phyloP scores from a whole-genome alignment of 2,797 vertebrate genomes.

The Siniperca obscura region DNA sequence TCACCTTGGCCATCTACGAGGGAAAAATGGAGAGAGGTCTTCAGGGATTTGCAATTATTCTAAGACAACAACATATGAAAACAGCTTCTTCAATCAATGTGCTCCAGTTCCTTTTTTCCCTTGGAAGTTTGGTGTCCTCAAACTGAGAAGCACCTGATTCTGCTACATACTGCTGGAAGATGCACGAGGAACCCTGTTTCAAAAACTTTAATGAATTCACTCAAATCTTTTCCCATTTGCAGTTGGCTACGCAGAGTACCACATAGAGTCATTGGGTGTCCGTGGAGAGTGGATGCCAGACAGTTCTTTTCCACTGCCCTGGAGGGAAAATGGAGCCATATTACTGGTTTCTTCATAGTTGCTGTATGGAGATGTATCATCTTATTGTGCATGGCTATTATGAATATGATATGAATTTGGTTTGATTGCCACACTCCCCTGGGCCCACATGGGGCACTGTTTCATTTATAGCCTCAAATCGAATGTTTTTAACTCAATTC shows the following conservation, averaged over 20 bases:
- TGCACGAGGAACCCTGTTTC: not conserved
- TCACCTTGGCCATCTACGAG: too few relatives aligned
- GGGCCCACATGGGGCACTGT: not conserved
- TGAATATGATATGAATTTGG: not conserved
- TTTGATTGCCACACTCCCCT: not conserved
- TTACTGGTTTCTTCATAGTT: not conserved
- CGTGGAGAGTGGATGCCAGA: not conserved
- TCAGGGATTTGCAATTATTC: too few relatives aligned
- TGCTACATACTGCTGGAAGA: not conserved
- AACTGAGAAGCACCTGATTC: not conserved
- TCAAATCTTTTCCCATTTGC: not conserved
- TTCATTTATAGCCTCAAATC: not conserved
- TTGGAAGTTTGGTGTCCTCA: not conserved
- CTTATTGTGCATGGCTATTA: constrained; percentile 1
- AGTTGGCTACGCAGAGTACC: not conserved
- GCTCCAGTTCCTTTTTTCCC: not conserved
- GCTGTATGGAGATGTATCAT: constrained; percentile 2
- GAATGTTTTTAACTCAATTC: not conserved
- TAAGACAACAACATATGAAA: too few relatives aligned
- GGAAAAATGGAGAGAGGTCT: too few relatives aligned
- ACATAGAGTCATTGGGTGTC: not conserved
- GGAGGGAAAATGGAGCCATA: not conserved
- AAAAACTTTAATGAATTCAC: not conserved
- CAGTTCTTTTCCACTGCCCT: not conserved
- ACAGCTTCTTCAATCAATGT: too few relatives aligned